Conservation (phyloP, 2,888 invertebrate genomes). For the Eristalinus aeneus region DNA sequence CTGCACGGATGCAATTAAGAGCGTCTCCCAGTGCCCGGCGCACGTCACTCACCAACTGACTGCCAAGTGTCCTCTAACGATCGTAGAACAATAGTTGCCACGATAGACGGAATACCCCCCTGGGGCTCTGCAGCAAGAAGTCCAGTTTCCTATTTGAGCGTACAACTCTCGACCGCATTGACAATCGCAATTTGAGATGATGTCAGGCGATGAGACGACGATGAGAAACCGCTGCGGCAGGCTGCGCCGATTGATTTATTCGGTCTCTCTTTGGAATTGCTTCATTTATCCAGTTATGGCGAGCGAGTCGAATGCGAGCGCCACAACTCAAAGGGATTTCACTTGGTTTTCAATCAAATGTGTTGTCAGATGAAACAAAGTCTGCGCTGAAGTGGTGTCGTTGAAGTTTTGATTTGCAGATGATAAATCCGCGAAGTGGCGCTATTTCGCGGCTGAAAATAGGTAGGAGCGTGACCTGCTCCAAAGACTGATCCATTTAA, state of each 20-base stretch:
- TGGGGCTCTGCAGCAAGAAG: not conserved
- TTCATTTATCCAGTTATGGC: conserved; percentile 54
- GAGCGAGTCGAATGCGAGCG: conserved; percentile 49
- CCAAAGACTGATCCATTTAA: too few relatives aligned
- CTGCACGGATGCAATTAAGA: conserved; percentile 35
- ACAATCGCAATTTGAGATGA: conserved; percentile 19
- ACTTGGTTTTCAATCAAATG: conserved; percentile 40
- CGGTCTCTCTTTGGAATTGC: conserved; percentile 26
- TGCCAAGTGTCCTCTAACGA: conserved; percentile 41
- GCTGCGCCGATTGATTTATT: conserved; percentile 57
- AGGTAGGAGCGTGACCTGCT: too few relatives aligned
- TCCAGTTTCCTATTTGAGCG: conserved; percentile 23
- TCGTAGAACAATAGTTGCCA: conserved; percentile 13
- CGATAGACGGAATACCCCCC: conserved; percentile 17
- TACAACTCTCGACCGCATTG: conserved; percentile 19
- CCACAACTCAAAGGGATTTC: conserved; percentile 20
- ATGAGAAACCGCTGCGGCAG: conserved; percentile 25
- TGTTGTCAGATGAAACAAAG: conserved; percentile 1
- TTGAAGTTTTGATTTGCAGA: not conserved
- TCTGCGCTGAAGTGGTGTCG: not conserved
- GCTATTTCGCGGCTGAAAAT: not conserved
- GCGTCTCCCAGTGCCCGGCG: conserved; percentile 1
- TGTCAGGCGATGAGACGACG: conserved; percentile 23
- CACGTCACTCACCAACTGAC: conserved; percentile 32
- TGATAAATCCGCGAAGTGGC: not conserved